Percentiles rank a stretch among this genome's conserved stretches.
Evolutionary conservation across 2,888 invertebrate species (phyloP).

Genomic region (Esperia sulphurella): DNA sequence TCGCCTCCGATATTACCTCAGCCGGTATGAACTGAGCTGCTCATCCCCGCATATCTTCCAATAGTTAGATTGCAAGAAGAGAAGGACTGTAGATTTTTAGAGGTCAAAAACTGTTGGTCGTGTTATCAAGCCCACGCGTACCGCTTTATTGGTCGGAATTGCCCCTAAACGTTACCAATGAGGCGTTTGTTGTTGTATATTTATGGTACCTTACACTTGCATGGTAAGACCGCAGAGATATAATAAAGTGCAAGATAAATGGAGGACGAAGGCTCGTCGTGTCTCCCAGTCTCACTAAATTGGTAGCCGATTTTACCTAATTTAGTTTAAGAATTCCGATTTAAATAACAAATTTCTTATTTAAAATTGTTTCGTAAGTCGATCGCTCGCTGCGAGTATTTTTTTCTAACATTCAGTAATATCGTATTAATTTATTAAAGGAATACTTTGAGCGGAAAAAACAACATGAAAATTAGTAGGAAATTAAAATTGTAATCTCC

Average conservation of each 20-base stretch:
- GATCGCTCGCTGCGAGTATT: too few relatives aligned
- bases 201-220: constrained; percentile 61
- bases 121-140: constrained; percentile 59
- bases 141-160: constrained; percentile 74
- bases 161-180: constrained; percentile 76
- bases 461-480: too few relatives aligned
- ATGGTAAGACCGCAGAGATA: constrained; percentile 43
- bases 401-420: background rate
- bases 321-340: background rate
- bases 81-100: constrained; percentile 19
- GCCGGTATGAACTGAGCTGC: constrained; percentile 30
- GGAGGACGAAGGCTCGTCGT: constrained; percentile 26
- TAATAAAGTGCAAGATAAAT: constrained; percentile 61
- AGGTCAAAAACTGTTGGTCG: constrained; percentile 48
- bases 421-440: too few relatives aligned
- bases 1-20: constrained; percentile 38
- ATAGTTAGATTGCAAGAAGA: constrained; percentile 14
- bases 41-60: constrained; percentile 12
- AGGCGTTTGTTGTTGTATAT: constrained; percentile 70
- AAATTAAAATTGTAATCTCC: too few relatives aligned
- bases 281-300: constrained; percentile 11
- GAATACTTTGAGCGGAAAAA: too few relatives aligned
- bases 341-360: constrained; percentile 2
- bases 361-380: too few relatives aligned
- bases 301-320: constrained; percentile 13